Evolutionary conservation across 2,888 invertebrate genomes (phyloP).

Genomic region (Empis stercorea): DNA sequence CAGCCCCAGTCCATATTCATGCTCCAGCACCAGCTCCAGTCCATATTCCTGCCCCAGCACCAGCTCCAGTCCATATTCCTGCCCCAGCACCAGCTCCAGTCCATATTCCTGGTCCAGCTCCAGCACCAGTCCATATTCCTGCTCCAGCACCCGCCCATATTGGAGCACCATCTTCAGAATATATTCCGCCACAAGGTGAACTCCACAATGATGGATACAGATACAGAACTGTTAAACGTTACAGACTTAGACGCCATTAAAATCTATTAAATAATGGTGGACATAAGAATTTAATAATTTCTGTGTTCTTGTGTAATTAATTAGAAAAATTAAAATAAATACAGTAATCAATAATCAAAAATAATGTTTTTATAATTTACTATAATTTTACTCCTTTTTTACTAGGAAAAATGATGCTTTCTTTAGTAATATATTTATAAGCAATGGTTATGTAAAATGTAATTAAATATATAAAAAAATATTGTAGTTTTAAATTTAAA

Average conservation of each 20-base stretch:
- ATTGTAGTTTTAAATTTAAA: too few relatives aligned
- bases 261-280: too few relatives aligned
- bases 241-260: background rate
- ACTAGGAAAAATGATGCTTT: too few relatives aligned
- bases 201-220: background rate
- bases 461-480: too few relatives aligned
- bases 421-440: too few relatives aligned
- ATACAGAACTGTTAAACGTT: background rate
- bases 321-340: too few relatives aligned
- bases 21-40: background rate
- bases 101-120: background rate
- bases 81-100: background rate
- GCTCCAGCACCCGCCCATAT: background rate
- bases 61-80: background rate
- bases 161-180: background rate
- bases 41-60: background rate
- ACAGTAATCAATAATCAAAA: too few relatives aligned
- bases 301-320: too few relatives aligned
- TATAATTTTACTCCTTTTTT: too few relatives aligned
- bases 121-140: background rate
- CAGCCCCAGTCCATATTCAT: background rate
- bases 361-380: too few relatives aligned
- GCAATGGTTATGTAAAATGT: too few relatives aligned
- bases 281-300: too few relatives aligned
- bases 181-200: background rate